Evolutionary conservation across 2,113 vertebrate species (phyloP).

Genomic region (Echinops telfairi): DNA sequence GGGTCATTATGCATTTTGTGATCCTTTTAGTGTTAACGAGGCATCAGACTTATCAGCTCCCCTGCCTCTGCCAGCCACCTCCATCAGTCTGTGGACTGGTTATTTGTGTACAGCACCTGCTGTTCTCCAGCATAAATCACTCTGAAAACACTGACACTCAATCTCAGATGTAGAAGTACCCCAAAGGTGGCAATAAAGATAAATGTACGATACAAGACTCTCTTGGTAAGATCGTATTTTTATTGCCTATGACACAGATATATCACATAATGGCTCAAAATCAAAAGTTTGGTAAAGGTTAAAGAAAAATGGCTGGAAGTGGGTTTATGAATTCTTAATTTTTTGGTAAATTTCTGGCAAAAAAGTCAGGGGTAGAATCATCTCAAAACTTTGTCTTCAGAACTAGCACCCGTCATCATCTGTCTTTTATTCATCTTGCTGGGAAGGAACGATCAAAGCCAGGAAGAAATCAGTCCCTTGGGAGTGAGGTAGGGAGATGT

Average conservation of each 20-base stretch:
- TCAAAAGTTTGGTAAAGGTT: slow-evolving; percentile 14
- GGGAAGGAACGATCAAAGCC: slow-evolving; percentile 68
- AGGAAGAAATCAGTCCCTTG: not conserved
- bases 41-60: too few relatives aligned
- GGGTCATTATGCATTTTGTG: not conserved
- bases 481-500: slow-evolving; percentile 72
- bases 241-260: slow-evolving; percentile 64
- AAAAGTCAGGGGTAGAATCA: not conserved
- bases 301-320: slow-evolving; percentile 55
- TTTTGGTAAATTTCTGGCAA: slow-evolving; percentile 32
- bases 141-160: not conserved
- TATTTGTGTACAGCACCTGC: not conserved
- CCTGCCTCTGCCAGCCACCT: not conserved
- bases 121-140: not conserved
- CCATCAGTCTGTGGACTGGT: not conserved
- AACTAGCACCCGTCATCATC: slow-evolving; percentile 27
- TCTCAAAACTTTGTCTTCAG: slow-evolving; percentile 58
- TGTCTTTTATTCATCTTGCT: slow-evolving; percentile 77
- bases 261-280: slow-evolving; percentile 40
- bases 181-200: not conserved
- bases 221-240: slow-evolving; percentile 71
- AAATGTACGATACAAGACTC: not conserved
- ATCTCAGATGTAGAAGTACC: not conserved
- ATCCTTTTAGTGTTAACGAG: not conserved
- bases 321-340: slow-evolving; percentile 66